Evolutionary conservation across 2,113 vertebrate species (phyloP), one percentile per base, ranked within the genome.

Genomic region (Apodemus sylvaticus): DNA sequence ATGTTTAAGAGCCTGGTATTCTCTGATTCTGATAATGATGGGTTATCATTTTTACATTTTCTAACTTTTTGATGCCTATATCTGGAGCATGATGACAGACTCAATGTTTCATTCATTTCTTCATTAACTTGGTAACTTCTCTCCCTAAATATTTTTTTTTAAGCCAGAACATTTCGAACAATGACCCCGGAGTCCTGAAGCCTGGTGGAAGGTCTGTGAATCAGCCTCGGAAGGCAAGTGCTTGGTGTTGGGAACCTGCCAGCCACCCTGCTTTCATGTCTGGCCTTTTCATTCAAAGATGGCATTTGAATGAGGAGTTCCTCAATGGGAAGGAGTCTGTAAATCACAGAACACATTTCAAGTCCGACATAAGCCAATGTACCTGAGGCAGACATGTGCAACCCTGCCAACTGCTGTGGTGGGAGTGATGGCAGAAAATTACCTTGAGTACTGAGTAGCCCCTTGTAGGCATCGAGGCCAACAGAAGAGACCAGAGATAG

Each of bases 261-360:
- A 51, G 42, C 0, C 42, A 31, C 39, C 51, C 48, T 42, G 1
- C 42, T 64, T n/a, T 86, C 93, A 60, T 64, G 31, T 86, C 86
- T 34, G 60, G 24, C 6, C 2, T 89, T 95, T 91, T 77, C 87
- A 16, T 51, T 88, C 58, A 94, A 86, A 91, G 31, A 90, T 77
- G 45, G 78, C 73, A 77, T 82, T 51, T 82, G 64, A 85, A 45
- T 60, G 76, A 93, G 87, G 94, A 51, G 19, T 53, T 85, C 58
- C 48, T 90, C 26, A 13, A 3, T 17, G 58, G 60, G 76, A 78
- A 77, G 79, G 48, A 73, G 14, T 60, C 51, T 91, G 11, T 68
- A 90, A 95, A 83, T 94, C 58, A 93, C 0, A 79, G 48, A 71
- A 45, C 12, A 83, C 42, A 31, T 74, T 81, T 85, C 24, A 81